Percentiles rank a stretch among this genome's conserved stretches.
Conservation (phyloP, 2,888 invertebrate genomes). For the Callyntrura guangdongensis region DNA sequence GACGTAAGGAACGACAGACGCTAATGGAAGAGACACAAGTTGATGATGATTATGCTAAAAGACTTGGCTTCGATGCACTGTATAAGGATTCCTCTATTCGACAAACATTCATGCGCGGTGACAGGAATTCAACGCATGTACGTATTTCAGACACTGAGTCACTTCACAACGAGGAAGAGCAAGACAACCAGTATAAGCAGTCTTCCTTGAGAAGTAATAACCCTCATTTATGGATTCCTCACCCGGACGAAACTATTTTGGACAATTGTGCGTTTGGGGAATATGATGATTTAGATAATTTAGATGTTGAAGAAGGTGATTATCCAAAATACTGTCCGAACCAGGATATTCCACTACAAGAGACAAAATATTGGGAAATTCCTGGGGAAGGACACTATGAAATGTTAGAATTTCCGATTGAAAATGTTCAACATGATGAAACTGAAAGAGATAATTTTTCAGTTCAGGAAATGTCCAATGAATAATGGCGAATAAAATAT, state of each 20-base stretch:
- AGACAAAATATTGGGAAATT: background rate
- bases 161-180: background rate
- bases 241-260: background rate
- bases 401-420: background rate
- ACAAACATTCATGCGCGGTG: background rate
- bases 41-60: constrained; percentile 6
- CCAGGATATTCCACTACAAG: background rate
- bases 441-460: background rate
- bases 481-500: no score
- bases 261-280: background rate
- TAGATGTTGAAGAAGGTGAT: background rate
- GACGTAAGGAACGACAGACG: constrained; percentile 34
- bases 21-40: background rate
- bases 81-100: background rate
- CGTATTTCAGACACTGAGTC: background rate
- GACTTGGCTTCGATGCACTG: constrained; percentile 45
- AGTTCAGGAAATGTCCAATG: background rate
- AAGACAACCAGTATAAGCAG: background rate
- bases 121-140: no score
- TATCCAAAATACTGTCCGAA: background rate
- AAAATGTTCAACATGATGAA: background rate
- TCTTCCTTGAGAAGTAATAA: background rate
- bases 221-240: background rate
- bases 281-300: background rate
- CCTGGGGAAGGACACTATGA: constrained; percentile 6